These are phyloP conservation scores for Darevskia nairensis DNA, from an alignment of 2,797 vertebrate genomes.

Conservation along the genomic window DNA sequence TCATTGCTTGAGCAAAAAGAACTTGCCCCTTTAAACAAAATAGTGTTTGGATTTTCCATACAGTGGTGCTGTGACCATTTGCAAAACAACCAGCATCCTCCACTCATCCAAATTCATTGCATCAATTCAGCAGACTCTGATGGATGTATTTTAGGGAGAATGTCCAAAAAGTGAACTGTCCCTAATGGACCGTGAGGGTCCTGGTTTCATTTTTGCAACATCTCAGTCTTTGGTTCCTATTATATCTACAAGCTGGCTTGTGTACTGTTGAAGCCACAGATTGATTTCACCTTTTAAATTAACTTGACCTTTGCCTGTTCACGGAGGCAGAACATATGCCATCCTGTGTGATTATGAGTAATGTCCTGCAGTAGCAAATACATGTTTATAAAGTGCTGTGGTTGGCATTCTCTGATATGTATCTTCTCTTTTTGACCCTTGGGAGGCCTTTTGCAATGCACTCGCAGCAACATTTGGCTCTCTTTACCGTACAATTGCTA, in stretches of 20 bases:
- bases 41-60: neutral
- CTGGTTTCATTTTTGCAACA: neutral
- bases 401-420: constrained; percentile 1
- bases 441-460: neutral
- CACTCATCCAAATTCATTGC: neutral
- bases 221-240: neutral
- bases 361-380: constrained; percentile 17
- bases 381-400: constrained; percentile 19
- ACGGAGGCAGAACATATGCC: constrained; percentile 23
- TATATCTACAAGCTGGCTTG: constrained; percentile 11
- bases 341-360: constrained; percentile 27
- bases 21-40: neutral
- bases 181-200: neutral
- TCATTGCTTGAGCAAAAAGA: neutral
- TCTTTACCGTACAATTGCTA: neutral
- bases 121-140: neutral
- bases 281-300: constrained; percentile 39
- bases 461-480: neutral
- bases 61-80: neutral
- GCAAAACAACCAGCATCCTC: neutral
- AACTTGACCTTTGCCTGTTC: constrained; percentile 11
- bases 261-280: neutral
- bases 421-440: constrained; percentile 17
- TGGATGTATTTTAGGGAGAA: neutral
- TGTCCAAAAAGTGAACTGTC: neutral